Conservation (phyloP, 37 sponge, comb jelly and placozoan species). For the Axinella damicornis region DNA sequence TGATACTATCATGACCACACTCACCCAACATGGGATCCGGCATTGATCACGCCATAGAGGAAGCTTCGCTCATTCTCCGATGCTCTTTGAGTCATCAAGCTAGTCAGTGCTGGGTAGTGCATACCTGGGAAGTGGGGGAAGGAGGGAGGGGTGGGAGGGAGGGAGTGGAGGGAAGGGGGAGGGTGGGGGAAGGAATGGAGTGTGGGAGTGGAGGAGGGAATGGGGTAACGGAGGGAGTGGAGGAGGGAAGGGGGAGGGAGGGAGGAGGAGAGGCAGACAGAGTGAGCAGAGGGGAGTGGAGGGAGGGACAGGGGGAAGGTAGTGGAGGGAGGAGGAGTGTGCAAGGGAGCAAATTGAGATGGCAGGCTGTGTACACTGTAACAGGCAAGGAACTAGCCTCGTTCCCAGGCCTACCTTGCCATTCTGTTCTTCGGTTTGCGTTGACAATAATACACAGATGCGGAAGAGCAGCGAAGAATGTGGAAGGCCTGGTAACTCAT, state of each 20-base stretch:
- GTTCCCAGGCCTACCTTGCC: too few relatives aligned
- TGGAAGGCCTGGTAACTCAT: too few relatives aligned
- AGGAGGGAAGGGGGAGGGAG: not conserved
- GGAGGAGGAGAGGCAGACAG: not conserved
- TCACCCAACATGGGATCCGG: conserved; percentile 39
- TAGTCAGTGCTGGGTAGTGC: conserved; percentile 44
- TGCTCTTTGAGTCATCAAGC: conserved; percentile 7
- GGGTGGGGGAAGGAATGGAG: too few relatives aligned
- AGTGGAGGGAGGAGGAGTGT: not conserved
- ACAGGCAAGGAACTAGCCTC: too few relatives aligned
- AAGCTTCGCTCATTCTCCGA: conserved; percentile 6
- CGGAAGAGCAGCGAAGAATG: too few relatives aligned
- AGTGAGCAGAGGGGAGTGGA: conserved; percentile 1
- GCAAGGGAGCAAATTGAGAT: too few relatives aligned
- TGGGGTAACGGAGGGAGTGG: not conserved
- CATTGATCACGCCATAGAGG: conserved; percentile 11
- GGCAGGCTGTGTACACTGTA: too few relatives aligned
- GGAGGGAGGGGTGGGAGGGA: too few relatives aligned
- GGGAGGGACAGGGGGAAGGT: conserved; percentile 21
- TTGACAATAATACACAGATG: too few relatives aligned
- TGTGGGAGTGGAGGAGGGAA: not conserved
- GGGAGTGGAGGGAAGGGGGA: too few relatives aligned
- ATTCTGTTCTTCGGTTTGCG: too few relatives aligned
- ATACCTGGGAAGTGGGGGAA: conserved; percentile 4
- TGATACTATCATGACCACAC: not conserved